Conservation (phyloP, 2,113 vertebrate genomes). For the Myxocyprinus asiaticus region DNA sequence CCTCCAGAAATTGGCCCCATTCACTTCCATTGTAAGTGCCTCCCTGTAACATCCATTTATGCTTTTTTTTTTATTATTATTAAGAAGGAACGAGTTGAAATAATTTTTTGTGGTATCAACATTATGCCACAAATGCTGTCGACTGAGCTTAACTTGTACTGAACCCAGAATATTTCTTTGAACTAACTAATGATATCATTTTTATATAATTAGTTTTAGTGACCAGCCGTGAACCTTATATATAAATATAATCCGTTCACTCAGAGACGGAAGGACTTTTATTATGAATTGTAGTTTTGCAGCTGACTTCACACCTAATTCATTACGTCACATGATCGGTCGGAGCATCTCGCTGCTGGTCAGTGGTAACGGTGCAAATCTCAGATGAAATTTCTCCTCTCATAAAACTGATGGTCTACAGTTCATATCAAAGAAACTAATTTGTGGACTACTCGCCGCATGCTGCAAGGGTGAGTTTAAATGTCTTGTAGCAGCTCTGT, state of each 20-base stretch:
- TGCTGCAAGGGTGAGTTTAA: background rate
- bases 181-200: no score
- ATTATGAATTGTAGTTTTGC: background rate
- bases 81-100: no score
- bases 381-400: background rate
- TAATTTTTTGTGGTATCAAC: no score
- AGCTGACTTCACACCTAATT: background rate
- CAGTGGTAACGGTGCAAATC: background rate
- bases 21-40: no score
- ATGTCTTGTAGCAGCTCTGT: background rate
- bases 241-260: background rate
- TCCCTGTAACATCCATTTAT: no score
- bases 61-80: no score
- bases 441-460: background rate
- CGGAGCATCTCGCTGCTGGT: background rate
- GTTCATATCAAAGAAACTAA: background rate
- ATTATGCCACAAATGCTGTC: no score
- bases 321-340: background rate
- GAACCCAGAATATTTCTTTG: no score
- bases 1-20: no score
- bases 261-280: background rate
- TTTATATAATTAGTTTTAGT: no score
- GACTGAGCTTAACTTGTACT: no score
- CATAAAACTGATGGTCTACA: background rate
- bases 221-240: no score